phyloP scores from a whole-genome alignment of 2,797 vertebrate genomes.

The Sebastes nivosus region DNA sequence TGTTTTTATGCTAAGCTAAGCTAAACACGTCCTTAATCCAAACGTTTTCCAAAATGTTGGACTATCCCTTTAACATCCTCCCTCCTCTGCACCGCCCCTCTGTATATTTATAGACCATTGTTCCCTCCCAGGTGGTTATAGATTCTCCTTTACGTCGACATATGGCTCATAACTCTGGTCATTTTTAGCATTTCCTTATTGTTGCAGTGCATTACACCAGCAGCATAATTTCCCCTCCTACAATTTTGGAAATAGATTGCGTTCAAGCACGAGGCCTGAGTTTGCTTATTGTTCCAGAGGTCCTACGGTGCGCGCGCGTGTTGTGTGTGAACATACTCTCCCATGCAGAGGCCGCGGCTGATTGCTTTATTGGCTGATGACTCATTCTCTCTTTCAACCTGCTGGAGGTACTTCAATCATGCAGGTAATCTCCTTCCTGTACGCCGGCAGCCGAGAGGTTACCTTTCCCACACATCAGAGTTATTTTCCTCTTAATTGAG shows the following conservation, averaged over 20 bases:
- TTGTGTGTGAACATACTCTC: neutral
- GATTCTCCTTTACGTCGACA: constrained; percentile 17
- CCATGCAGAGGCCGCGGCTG: constrained; percentile 45
- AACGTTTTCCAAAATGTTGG: neutral
- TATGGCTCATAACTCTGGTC: constrained; percentile 26
- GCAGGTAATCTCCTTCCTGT: constrained; percentile 63
- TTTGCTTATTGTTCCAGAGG: constrained; percentile 1
- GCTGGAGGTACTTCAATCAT: constrained; percentile 70
- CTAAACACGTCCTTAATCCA: neutral
- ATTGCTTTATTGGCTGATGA: constrained; percentile 63
- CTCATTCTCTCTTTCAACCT: constrained; percentile 59
- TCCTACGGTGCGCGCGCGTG: neutral
- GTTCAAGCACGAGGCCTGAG: neutral
- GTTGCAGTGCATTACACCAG: constrained; percentile 22
- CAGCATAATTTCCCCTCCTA: constrained; percentile 5
- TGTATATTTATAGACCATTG: constrained; percentile 4
- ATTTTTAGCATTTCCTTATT: constrained; percentile 25
- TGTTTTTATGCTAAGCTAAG: neutral
- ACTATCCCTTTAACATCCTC: neutral
- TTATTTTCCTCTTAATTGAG: constrained; percentile 76
- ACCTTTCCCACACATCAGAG: constrained; percentile 64
- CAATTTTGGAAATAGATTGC: constrained; percentile 5
- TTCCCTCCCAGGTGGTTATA: constrained; percentile 15
- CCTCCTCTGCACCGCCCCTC: neutral
- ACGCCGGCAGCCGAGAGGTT: constrained; percentile 55